Evolutionary conservation across 2,888 invertebrate genomes (phyloP).

Genomic region (Philonicus albiceps): DNA sequence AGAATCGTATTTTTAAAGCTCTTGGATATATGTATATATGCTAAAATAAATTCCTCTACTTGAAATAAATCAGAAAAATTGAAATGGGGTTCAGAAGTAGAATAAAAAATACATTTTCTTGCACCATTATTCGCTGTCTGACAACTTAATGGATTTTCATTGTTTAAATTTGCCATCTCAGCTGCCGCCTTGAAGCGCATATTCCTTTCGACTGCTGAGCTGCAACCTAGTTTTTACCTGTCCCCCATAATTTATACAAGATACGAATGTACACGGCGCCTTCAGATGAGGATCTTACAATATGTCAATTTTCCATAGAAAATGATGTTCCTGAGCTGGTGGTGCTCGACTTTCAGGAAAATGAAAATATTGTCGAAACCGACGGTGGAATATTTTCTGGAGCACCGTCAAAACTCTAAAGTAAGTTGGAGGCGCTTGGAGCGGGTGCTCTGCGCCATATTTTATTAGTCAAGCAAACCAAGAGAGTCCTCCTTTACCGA

Average conservation of each 20-base stretch:
- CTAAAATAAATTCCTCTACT: not conserved
- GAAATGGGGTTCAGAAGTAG: not conserved
- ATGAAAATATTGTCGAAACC: not conserved
- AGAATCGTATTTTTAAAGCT: no score
- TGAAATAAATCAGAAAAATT: not conserved
- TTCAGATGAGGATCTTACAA: not conserved
- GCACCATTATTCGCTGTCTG: not conserved
- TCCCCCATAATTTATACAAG: not conserved
- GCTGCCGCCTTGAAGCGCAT: not conserved
- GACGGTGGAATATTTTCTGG: not conserved
- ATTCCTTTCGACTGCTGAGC: not conserved
- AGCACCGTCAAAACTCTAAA: not conserved
- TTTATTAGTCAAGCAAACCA: not conserved
- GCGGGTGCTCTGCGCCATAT: not conserved
- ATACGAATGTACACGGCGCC: not conserved
- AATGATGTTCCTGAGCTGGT: not conserved
- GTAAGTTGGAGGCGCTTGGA: not conserved
- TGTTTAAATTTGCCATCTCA: not conserved
- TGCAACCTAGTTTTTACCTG: not conserved
- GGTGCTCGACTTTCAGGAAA: not conserved
- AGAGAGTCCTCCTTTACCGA: not conserved
- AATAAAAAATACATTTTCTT: not conserved
- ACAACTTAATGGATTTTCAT: not conserved
- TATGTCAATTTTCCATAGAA: slow-evolving; percentile 19
- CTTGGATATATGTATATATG: no score